Conservation (phyloP, 2,888 invertebrate species). For the Nephrotoma flavescens region DNA sequence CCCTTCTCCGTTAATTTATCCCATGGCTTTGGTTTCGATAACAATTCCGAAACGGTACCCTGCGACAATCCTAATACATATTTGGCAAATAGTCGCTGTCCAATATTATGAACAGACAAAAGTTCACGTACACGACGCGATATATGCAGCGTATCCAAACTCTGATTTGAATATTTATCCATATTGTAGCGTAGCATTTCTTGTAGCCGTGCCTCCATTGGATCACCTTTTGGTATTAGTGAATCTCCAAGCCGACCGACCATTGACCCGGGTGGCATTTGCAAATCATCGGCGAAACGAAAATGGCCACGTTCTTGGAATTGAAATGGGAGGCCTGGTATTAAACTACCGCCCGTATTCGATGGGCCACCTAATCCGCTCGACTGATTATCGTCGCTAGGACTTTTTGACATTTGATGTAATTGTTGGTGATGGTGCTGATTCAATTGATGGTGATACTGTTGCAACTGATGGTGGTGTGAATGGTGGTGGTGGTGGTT, state of each 20-base stretch:
- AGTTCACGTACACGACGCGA: slow-evolving; percentile 85
- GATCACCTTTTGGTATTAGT: slow-evolving; percentile 81
- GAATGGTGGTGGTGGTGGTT: neutral
- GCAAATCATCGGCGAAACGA: slow-evolving; percentile 71
- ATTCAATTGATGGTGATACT: neutral
- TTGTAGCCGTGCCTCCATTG: slow-evolving; percentile 84
- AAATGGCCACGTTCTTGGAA: slow-evolving; percentile 71
- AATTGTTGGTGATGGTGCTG: slow-evolving; percentile 1
- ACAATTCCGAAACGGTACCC: slow-evolving; percentile 94
- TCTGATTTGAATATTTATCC: slow-evolving; percentile 89
- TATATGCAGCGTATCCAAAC: slow-evolving; percentile 88
- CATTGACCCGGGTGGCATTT: slow-evolving; percentile 64
- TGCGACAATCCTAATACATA: slow-evolving; percentile 93
- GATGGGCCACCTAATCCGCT: slow-evolving; percentile 13
- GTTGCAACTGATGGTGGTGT: neutral
- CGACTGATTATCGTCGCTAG: slow-evolving; percentile 33
- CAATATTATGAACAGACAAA: slow-evolving; percentile 93
- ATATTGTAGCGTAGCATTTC: slow-evolving; percentile 91
- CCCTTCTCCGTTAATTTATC: slow-evolving; percentile 99
- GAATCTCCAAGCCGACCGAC: slow-evolving; percentile 77
- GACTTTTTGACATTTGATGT: slow-evolving; percentile 33
- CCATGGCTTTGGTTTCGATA: slow-evolving; percentile 99
- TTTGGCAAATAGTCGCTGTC: slow-evolving; percentile 96
- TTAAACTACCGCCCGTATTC: slow-evolving; percentile 26
- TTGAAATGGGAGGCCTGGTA: slow-evolving; percentile 46